Percentiles rank a stretch among this genome's conserved stretches.
Conservation (phyloP, 1,140 invertebrate genomes). For the Cyphomyrmex costatus region DNA sequence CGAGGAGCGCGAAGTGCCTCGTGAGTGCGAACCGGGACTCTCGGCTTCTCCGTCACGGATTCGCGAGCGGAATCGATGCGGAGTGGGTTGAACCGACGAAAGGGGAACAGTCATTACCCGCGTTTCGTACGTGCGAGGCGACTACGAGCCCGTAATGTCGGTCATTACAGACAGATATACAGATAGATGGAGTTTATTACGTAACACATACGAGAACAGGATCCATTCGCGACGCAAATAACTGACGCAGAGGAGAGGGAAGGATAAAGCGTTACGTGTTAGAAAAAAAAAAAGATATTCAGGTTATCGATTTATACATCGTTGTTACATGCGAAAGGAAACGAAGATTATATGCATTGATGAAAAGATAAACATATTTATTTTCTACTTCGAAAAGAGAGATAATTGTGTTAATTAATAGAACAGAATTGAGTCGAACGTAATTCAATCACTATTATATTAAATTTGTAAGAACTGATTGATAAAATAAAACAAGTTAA, state of each 20-base stretch:
- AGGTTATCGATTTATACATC: background rate
- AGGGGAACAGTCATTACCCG: slow-evolving; percentile 46
- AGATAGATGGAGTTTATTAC: slow-evolving; percentile 50
- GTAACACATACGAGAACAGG: slow-evolving; percentile 27
- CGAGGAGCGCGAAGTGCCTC: slow-evolving; percentile 38
- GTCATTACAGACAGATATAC: slow-evolving; percentile 56
- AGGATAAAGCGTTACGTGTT: background rate
- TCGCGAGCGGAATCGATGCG: slow-evolving; percentile 60
- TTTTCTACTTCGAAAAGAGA: background rate
- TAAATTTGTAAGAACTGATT: background rate
- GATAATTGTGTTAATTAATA: background rate
- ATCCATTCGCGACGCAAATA: background rate
- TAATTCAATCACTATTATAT: background rate
- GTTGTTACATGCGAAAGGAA: background rate
- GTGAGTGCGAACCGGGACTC: slow-evolving; percentile 8
- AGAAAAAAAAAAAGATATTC: background rate
- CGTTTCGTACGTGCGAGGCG: slow-evolving; percentile 22
- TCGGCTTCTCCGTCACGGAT: slow-evolving; percentile 57
- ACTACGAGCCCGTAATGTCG: slow-evolving; percentile 42
- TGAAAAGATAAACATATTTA: background rate
- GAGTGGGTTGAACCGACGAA: slow-evolving; percentile 19
- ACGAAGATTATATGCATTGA: background rate
- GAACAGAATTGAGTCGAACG: background rate
- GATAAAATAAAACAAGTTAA: background rate
- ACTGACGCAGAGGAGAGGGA: background rate